Base-by-base conservation (phyloP, 1,140 invertebrate genomes). In the Nasonia vitripennis region DNA sequence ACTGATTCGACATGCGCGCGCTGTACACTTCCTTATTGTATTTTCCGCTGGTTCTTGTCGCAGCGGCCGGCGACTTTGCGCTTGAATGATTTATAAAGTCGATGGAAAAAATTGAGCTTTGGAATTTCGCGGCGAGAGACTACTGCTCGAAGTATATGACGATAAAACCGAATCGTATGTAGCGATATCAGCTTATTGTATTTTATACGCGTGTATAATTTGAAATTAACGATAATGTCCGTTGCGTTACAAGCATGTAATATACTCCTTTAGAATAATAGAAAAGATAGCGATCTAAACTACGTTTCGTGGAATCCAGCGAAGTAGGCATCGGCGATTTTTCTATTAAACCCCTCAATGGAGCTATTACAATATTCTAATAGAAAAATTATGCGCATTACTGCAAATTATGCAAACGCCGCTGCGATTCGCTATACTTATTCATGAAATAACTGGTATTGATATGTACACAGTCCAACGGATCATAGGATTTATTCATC, bases 361-460 rank as follows among this genome's bases (percentile, higher is more conserved):
- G 55, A 37, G 73, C 73, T 41, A 78, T 51, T 78, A 27, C 9
- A 78, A 78, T 51, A 78, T 78, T 51, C 23, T 31, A 51, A 78
- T 78, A 27, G 45, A 37, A 51, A 78, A 78, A 78, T 74, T 55
- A 71, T 81, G 41, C 45, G 17, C 5, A 27, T 1, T 27, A 45
- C 27, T 78, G 11, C n/a, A 71, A 70, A 70, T 70, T n/a, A 70
- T 27, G 62, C 55, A 80, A 70, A 81, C 23, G 27, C 20, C 20
- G 20, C 34, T 4, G 10, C 10, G 41, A 62, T 62, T 62, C 55
- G 17, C 55, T 62, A 27, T 27, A 62, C 1, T 62, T 62, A 62
- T 62, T 62, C 55, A n/a, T 62, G 17, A 7, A 62, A 27, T 27
- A 62, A 62, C 55, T 62, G 17, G 17, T 62, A 62, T 62, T 55